Evolutionary conservation across 2,888 invertebrate species (phyloP).

Genomic region (Thymelicus lineola): DNA sequence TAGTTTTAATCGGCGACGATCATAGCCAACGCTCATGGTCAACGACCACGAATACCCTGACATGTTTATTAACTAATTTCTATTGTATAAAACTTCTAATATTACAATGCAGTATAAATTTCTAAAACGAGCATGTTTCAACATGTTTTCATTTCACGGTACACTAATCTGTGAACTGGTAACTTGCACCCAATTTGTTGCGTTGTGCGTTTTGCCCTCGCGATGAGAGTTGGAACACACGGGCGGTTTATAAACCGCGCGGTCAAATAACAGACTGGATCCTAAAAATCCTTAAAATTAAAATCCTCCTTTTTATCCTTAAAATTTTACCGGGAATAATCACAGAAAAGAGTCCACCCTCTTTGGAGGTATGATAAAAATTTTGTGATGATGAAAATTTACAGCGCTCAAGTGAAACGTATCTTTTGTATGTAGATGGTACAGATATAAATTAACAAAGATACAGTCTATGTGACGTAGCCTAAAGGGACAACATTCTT

Average conservation of each 20-base stretch:
- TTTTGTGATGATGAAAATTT: too few species aligned
- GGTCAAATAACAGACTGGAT: background rate
- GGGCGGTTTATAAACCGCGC: background rate
- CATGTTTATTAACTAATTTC: background rate
- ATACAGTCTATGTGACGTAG: too few species aligned
- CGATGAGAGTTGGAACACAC: background rate
- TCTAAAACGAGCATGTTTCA: slow-evolving; percentile 22
- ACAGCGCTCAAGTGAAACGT: too few species aligned
- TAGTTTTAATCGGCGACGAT: background rate
- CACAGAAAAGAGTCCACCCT: too few species aligned
- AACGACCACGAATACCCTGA: background rate
- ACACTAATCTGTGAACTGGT: slow-evolving; percentile 16
- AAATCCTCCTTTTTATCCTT: too few species aligned
- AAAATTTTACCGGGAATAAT: too few species aligned
- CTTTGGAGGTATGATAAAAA: too few species aligned
- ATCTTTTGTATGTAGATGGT: too few species aligned
- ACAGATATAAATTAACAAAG: too few species aligned
- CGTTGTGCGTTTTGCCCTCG: slow-evolving; percentile 30
- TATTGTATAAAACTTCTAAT: background rate
- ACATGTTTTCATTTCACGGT: slow-evolving; percentile 33
- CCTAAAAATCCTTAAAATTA: too few species aligned
- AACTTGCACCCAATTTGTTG: slow-evolving; percentile 30
- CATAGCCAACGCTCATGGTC: background rate
- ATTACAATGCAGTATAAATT: slow-evolving; percentile 23
- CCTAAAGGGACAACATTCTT: too few species aligned